Conservation (phyloP, 2,113 vertebrate genomes). For the Psittacara wagleri region DNA sequence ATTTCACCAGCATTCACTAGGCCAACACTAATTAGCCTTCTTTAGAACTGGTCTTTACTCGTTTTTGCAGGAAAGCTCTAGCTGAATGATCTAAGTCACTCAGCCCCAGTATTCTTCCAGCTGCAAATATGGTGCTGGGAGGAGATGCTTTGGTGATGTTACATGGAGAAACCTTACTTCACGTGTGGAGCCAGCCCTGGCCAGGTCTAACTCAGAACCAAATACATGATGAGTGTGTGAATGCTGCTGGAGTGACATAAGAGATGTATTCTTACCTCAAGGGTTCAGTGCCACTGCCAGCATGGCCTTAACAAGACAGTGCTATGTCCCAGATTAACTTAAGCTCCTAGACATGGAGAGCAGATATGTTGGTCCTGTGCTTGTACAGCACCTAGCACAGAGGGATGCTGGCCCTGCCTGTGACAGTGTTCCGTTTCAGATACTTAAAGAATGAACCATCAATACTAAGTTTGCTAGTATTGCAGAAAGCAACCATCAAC, state of each 20-base stretch:
- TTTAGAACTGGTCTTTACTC: neutral
- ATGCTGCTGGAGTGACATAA: neutral
- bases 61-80: neutral
- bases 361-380: neutral
- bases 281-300: neutral
- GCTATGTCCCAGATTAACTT: neutral
- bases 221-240: rapidly evolving
- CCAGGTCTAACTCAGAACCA: neutral
- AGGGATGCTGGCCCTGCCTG: neutral
- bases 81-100: neutral
- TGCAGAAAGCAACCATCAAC: neutral
- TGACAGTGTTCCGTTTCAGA: neutral
- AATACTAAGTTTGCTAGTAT: neutral
- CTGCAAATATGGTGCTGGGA: neutral
- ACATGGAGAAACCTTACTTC: rapidly evolving
- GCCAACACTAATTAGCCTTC: neutral
- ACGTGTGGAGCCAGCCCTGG: rapidly evolving
- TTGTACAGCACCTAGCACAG: neutral
- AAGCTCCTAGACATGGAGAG: neutral
- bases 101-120: neutral
- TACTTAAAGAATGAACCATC: neutral
- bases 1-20: neutral
- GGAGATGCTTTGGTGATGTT: neutral
- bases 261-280: neutral
- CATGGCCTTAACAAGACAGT: neutral